Percentiles rank a stretch among this genome's conserved stretches.
phyloP scores from a whole-genome alignment of 1,140 invertebrate species.

The Drosophila mojavensis region DNA sequence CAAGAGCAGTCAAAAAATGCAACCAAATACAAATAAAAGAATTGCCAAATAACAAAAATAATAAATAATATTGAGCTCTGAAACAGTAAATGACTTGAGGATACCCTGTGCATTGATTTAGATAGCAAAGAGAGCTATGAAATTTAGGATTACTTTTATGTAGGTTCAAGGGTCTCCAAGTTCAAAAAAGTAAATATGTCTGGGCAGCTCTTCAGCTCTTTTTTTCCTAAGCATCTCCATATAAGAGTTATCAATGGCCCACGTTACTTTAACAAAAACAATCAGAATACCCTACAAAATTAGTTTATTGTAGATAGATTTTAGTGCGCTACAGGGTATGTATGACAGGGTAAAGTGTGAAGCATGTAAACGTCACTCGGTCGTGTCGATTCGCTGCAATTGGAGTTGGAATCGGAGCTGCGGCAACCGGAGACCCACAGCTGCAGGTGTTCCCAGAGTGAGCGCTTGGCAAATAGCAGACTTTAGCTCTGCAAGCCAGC shows the following conservation, averaged over 20 bases:
- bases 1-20: conserved; percentile 71
- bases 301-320: background rate
- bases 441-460: conserved; percentile 65
- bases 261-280: too few relatives aligned
- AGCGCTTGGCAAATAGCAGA: conserved; percentile 17
- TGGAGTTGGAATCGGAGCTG: conserved; percentile 7
- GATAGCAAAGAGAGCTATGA: background rate
- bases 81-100: background rate
- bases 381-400: conserved; percentile 39
- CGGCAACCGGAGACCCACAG: conserved; percentile 31
- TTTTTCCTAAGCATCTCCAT: too few relatives aligned
- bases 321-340: conserved; percentile 10
- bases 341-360: conserved; percentile 53
- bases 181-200: too few relatives aligned
- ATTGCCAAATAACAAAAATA: conserved; percentile 48
- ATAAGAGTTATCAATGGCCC: too few relatives aligned
- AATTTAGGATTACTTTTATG: too few relatives aligned
- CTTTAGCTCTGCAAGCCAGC: background rate
- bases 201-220: too few relatives aligned
- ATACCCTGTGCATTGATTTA: background rate
- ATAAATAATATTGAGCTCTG: background rate
- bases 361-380: conserved; percentile 62
- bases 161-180: too few relatives aligned
- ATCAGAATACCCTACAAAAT: too few relatives aligned
- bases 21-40: conserved; percentile 47